Base-by-base conservation (phyloP, 1,140 invertebrate genomes). In the Drosophila nigromelanica region DNA sequence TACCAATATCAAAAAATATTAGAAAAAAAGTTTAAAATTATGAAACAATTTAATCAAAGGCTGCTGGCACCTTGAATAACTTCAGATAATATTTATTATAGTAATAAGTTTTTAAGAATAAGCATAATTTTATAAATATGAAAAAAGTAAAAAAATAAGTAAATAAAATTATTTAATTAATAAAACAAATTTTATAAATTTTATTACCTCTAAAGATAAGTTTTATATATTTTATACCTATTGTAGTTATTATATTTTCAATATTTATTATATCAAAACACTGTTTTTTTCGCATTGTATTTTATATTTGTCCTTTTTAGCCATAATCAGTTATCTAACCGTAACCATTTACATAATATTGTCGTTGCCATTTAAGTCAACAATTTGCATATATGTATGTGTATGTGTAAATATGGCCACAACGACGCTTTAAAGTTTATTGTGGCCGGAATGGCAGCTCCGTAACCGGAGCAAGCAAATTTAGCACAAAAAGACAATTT, bases 401-500 rank as follows among this genome's bases (percentile, higher is more conserved):
- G 79, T 64, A 42, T 71, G 10, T 30, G 39, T 35, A 45, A 73
- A 60, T 47, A 5, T 77, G 24, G 21, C 45, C 63, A 37, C 5
- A 76, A 83, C 59, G 55, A 33, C 51, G 76, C 69, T 71, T 63
- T 50, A 74, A 76, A 63, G 40, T 59, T 67, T 47, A 35, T 50
- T n/a, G 47, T 14, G 33, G 12, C 24, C 30, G 33, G 43, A 56
- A 47, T 18, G 24, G 33, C 24, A 8, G 8, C 0, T 40, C 40
- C 10, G 27, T 39, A 35, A 15, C 35, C 21, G 40, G 48, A 73
- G 40, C 48, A 21, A 40, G 56, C 42, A 66, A 62, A 60, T 80
- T 76, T 58, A 48, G 56, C 59, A 73, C 59, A 77, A 80, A 56
- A 61, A 63, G 58, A 78, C 76, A 80, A 89, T 89, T 89, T 89